These are phyloP conservation scores for Hippolais icterina DNA, from an alignment of 2,113 vertebrate species.

Conservation along the genomic window DNA sequence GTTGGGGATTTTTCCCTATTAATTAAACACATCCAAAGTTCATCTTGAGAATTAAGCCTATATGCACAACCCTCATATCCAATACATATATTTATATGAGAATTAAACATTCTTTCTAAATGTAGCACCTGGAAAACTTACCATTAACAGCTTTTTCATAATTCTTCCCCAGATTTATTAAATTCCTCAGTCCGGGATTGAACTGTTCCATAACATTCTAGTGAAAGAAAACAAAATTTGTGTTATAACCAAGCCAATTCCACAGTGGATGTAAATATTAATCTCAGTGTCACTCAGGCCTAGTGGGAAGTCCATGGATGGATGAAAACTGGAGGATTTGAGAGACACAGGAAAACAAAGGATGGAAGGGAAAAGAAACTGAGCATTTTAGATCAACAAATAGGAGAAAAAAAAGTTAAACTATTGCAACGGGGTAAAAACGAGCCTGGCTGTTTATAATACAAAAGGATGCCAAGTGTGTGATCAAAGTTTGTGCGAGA, in stretches of 20 bases:
- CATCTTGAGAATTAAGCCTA: not conserved
- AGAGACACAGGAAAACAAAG: not conserved
- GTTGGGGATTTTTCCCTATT: fast-evolving
- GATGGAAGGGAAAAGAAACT: not conserved
- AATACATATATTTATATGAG: not conserved
- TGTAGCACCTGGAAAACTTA: slow-evolving; percentile 71
- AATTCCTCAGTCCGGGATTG: slow-evolving; percentile 92
- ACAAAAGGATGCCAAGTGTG: not conserved
- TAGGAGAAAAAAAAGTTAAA: not conserved
- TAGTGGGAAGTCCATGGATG: not conserved
- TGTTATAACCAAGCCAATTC: not conserved
- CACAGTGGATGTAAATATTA: not conserved
- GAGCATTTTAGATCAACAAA: not conserved
- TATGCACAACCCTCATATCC: not conserved
- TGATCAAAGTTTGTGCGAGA: not conserved
- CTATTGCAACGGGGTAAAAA: not conserved
- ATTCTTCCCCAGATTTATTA: slow-evolving; percentile 94
- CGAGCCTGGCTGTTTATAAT: not conserved
- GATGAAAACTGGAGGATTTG: not conserved
- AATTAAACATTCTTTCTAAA: not conserved
- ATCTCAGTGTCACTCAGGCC: not conserved
- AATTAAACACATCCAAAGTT: not conserved
- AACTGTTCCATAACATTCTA: slow-evolving; percentile 99
- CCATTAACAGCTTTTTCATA: slow-evolving; percentile 96
- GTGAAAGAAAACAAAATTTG: slow-evolving; percentile 16